phyloP scores from a whole-genome alignment of 2,888 invertebrate genomes.

The Eubasilissa splendida region DNA sequence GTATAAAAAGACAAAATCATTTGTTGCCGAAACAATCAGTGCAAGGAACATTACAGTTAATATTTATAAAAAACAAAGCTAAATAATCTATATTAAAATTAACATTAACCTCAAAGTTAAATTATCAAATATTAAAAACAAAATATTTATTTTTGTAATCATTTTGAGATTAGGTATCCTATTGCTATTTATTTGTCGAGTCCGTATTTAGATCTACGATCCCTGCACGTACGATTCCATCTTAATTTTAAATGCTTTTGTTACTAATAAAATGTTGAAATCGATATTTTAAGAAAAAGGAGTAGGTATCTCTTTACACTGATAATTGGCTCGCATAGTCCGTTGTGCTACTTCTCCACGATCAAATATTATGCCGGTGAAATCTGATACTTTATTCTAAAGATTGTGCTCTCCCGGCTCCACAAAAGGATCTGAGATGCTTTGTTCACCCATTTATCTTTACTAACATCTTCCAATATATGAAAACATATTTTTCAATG shows the following conservation, averaged over 20 bases:
- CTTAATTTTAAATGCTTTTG: background rate
- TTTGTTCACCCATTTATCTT: conserved; percentile 49
- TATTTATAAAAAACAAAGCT: too few species aligned
- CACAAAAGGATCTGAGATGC: conserved; percentile 40
- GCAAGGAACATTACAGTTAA: too few species aligned
- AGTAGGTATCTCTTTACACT: conserved; percentile 46
- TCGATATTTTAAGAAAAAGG: conserved; percentile 34
- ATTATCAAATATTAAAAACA: too few species aligned
- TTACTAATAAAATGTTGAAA: conserved; percentile 5
- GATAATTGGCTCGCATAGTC: conserved; percentile 53
- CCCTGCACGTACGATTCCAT: background rate
- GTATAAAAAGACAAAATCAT: too few species aligned
- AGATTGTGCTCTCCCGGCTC: conserved; percentile 51
- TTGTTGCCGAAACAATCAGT: too few species aligned
- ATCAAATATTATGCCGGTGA: conserved; percentile 50
- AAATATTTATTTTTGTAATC: too few species aligned
- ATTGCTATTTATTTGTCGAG: too few species aligned
- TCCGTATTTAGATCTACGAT: too few species aligned
- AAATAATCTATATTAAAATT: too few species aligned
- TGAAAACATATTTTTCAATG: conserved; percentile 52
- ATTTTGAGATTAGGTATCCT: too few species aligned
- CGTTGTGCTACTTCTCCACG: conserved; percentile 29
- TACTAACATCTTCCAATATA: conserved; percentile 51
- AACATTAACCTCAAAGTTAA: too few species aligned
- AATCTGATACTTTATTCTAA: conserved; percentile 55